Evolutionary conservation across 2,113 vertebrate species (phyloP).

Genomic region (Cyanoramphus novaezelandiae): DNA sequence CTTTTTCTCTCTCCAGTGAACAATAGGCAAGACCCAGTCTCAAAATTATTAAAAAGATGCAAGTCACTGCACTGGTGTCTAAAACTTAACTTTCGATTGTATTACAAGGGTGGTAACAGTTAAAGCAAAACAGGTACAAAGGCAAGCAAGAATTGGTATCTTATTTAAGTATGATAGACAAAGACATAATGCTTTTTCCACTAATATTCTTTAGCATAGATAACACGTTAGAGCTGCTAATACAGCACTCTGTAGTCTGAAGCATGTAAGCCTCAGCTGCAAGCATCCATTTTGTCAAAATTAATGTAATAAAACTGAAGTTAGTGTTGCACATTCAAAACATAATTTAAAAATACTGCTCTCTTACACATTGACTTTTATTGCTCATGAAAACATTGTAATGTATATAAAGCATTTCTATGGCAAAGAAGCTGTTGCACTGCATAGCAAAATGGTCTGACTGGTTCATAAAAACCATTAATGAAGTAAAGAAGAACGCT

Average conservation of each 20-base stretch:
- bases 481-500: slow-evolving; percentile 62
- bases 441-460: slow-evolving; percentile 66
- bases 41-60: slow-evolving; percentile 29
- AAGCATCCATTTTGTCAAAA: slow-evolving; percentile 58
- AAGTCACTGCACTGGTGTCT: not conserved
- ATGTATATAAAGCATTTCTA: slow-evolving; percentile 70
- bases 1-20: slow-evolving; percentile 21
- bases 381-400: slow-evolving; percentile 50
- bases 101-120: not conserved
- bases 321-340: slow-evolving; percentile 58
- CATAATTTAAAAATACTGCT: slow-evolving; percentile 51
- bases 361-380: slow-evolving; percentile 53
- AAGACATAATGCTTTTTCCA: not conserved
- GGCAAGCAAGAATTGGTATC: slow-evolving; percentile 6
- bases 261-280: slow-evolving; percentile 8
- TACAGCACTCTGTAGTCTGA: slow-evolving; percentile 23
- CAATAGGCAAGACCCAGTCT: not conserved
- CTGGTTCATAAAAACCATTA: slow-evolving; percentile 63
- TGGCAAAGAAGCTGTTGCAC: slow-evolving; percentile 72
- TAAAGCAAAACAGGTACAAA: slow-evolving; percentile 13
- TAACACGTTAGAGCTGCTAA: slow-evolving; percentile 28
- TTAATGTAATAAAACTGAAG: slow-evolving; percentile 57
- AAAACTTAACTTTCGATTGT: not conserved
- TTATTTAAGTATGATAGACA: not conserved
- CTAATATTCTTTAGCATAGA: slow-evolving; percentile 8